A percentile compares a stretch with the other conserved stretches of the same genome.
These are phyloP conservation scores for Nibea coibor DNA, from an alignment of 2,113 vertebrate genomes.

Conservation along the genomic window DNA sequence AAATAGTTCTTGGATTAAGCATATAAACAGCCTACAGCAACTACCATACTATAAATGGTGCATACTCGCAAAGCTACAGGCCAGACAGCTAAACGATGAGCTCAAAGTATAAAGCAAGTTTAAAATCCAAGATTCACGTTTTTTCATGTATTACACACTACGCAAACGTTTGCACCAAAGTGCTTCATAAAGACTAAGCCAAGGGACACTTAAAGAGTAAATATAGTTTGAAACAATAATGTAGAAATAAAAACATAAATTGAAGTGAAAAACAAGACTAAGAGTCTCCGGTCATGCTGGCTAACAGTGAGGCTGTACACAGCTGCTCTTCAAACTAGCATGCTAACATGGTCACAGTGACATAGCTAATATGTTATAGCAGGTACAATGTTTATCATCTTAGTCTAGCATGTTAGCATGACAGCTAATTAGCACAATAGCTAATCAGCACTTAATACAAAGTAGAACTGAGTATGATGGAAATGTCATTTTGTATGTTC, in stretches of 20 bases:
- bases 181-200: too few species aligned
- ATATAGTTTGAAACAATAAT: neutral
- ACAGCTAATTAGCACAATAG: too few species aligned
- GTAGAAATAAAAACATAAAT: neutral
- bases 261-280: neutral
- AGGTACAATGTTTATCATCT: too few species aligned
- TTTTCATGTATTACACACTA: too few species aligned
- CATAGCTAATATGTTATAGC: too few species aligned
- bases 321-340: neutral
- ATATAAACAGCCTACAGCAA: constrained; percentile 30
- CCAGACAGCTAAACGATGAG: neutral
- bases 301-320: too few species aligned
- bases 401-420: too few species aligned
- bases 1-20: constrained; percentile 39
- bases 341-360: neutral
- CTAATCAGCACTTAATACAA: neutral
- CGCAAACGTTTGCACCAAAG: too few species aligned
- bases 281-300: too few species aligned
- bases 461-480: neutral
- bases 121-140: too few species aligned
- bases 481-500: too few species aligned
- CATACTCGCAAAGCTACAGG: constrained; percentile 4
- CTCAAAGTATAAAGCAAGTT: neutral
- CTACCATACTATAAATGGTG: constrained; percentile 19
- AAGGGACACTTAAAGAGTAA: too few species aligned